Evolutionary conservation across 2,113 vertebrate genomes (phyloP).

Genomic region (Tonatia bakeri): DNA sequence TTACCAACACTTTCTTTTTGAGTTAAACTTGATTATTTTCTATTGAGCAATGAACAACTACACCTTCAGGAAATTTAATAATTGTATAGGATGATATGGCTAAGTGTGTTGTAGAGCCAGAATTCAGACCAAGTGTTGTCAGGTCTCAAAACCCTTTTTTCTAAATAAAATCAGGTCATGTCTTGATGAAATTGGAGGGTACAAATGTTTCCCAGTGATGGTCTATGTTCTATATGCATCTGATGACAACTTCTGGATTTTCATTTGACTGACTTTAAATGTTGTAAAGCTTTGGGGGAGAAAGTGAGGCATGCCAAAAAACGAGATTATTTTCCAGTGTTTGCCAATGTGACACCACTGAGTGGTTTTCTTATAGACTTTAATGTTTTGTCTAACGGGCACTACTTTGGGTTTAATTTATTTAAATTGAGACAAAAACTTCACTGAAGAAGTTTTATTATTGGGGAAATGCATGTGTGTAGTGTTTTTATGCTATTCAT

Average conservation of each 20-base stretch:
- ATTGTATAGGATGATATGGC: not conserved
- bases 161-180: not conserved
- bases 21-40: slow-evolving; percentile 9
- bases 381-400: not conserved
- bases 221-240: slow-evolving; percentile 31
- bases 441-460: slow-evolving; percentile 31
- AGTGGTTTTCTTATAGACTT: not conserved
- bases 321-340: not conserved
- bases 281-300: not conserved
- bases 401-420: slow-evolving; percentile 29
- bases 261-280: not conserved
- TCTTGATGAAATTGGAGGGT: not conserved
- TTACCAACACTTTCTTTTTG: not conserved
- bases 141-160: not conserved
- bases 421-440: slow-evolving; percentile 31
- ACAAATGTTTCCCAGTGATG: not conserved
- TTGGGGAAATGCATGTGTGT: not conserved
- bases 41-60: not conserved
- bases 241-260: not conserved
- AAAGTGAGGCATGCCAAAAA: not conserved
- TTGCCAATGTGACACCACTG: not conserved
- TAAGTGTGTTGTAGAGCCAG: not conserved
- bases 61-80: not conserved
- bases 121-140: not conserved
- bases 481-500: slow-evolving; percentile 25